phyloP scores from a whole-genome alignment of 2,888 invertebrate genomes.

The Teleiodes luculella region DNA sequence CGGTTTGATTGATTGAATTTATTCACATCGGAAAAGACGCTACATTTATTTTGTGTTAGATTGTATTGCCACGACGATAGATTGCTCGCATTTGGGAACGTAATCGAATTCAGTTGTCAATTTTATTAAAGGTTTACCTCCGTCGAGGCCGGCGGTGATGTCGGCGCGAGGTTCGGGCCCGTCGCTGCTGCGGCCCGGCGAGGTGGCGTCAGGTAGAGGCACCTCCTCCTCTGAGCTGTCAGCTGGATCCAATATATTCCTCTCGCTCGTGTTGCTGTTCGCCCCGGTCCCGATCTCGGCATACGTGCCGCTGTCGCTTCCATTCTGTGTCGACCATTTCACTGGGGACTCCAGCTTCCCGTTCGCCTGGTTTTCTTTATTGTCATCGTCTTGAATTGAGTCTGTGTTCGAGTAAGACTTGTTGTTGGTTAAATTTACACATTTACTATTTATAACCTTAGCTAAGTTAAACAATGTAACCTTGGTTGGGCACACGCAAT shows the following conservation, averaged over 20 bases:
- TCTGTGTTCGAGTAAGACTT: background rate
- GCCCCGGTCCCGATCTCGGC: constrained; percentile 72
- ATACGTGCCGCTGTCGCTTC: constrained; percentile 73
- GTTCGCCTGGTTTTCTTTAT: constrained; percentile 73
- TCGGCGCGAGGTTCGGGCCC: constrained; percentile 72
- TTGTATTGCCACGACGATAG: background rate
- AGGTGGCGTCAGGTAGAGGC: constrained; percentile 66
- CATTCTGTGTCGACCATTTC: constrained; percentile 70
- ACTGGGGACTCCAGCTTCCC: constrained; percentile 71
- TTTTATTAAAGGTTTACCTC: constrained; percentile 41
- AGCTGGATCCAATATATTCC: constrained; percentile 68
- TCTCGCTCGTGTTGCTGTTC: constrained; percentile 64
- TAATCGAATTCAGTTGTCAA: background rate
- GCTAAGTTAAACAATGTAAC: too few species aligned
- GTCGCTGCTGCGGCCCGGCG: constrained; percentile 70
- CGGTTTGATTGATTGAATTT: constrained; percentile 9
- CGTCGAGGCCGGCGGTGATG: constrained; percentile 67
- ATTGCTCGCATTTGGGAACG: background rate
- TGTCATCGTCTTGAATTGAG: constrained; percentile 58
- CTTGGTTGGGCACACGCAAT: too few species aligned
- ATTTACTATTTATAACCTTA: background rate
- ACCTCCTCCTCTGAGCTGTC: constrained; percentile 75
- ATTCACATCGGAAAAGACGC: background rate
- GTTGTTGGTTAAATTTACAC: background rate
- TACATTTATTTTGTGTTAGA: background rate